phyloP scores from a whole-genome alignment of 2,888 invertebrate species.

The Cephus runcator region DNA sequence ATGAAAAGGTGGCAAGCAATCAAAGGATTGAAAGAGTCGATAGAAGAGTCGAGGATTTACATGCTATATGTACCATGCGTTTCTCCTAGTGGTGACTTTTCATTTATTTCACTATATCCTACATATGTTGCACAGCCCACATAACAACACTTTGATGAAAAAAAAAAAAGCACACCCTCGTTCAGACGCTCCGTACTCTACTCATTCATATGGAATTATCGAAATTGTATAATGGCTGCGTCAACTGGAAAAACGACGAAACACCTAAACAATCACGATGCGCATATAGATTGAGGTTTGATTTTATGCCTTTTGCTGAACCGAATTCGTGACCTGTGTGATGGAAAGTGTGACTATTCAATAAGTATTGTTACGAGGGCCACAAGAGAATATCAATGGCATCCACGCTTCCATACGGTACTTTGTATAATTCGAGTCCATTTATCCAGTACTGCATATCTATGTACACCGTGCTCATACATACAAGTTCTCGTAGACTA shows the following conservation, averaged over 20 bases:
- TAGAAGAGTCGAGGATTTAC: no score
- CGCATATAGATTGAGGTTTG: slow-evolving; percentile 25
- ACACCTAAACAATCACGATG: no score
- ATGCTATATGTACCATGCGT: no score
- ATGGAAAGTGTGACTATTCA: slow-evolving; percentile 11
- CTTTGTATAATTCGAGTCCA: slow-evolving; percentile 26
- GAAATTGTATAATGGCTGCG: no score
- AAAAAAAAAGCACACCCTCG: slow-evolving; percentile 9
- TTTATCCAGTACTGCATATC: slow-evolving; percentile 31
- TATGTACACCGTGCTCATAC: slow-evolving; percentile 54
- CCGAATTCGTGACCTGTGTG: no score
- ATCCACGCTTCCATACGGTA: slow-evolving; percentile 42
- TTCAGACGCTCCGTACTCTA: neutral
- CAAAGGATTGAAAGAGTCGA: neutral
- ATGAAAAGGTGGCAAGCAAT: slow-evolving; percentile 11
- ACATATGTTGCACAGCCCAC: slow-evolving; percentile 33
- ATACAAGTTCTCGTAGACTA: slow-evolving; percentile 52
- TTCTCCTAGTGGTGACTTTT: slow-evolving; percentile 43
- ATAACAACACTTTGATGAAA: slow-evolving; percentile 36
- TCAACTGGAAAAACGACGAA: no score
- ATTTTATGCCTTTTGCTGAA: slow-evolving; percentile 28
- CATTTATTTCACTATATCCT: slow-evolving; percentile 41
- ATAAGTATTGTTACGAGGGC: slow-evolving; percentile 40
- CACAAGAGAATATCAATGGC: slow-evolving; percentile 41
- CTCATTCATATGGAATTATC: no score